These are phyloP conservation scores for Hyaena hyaena DNA, from an alignment of 2,113 vertebrate genomes.

Conservation along the genomic window DNA sequence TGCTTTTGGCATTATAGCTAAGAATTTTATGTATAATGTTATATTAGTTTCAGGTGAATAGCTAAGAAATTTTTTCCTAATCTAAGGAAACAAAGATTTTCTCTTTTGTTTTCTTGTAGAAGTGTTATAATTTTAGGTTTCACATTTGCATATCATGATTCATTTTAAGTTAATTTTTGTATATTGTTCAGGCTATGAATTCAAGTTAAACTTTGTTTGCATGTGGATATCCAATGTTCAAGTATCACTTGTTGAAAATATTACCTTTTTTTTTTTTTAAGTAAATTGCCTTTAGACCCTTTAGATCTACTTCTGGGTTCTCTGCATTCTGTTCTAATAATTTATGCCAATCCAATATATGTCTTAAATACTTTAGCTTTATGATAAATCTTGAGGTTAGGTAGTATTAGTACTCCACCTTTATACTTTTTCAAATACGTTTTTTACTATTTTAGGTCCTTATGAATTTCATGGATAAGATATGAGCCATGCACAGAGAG, in stretches of 20 bases:
- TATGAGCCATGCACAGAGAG: neutral
- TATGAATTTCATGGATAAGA: neutral
- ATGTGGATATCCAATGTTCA: neutral
- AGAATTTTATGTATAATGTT: neutral
- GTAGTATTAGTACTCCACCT: neutral
- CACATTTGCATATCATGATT: neutral
- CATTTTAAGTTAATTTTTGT: neutral
- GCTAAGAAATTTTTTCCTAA: neutral
- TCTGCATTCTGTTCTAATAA: neutral
- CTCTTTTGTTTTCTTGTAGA: neutral
- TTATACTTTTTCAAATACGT: neutral
- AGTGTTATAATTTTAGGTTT: neutral
- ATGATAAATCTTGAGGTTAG: neutral
- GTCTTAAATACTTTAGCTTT: neutral
- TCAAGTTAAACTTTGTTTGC: neutral
- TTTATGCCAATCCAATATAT: neutral
- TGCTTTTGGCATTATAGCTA: neutral
- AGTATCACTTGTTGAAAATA: neutral
- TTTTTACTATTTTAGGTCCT: neutral
- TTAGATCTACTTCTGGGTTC: neutral
- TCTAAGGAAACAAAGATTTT: neutral
- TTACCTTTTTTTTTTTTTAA: neutral
- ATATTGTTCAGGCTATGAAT: neutral
- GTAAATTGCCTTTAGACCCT: neutral
- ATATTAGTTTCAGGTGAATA: neutral